Evolutionary conservation across 2,797 vertebrate species (phyloP), one percentile per base, ranked within the genome.

Genomic region (Sebastes matsubarae): DNA sequence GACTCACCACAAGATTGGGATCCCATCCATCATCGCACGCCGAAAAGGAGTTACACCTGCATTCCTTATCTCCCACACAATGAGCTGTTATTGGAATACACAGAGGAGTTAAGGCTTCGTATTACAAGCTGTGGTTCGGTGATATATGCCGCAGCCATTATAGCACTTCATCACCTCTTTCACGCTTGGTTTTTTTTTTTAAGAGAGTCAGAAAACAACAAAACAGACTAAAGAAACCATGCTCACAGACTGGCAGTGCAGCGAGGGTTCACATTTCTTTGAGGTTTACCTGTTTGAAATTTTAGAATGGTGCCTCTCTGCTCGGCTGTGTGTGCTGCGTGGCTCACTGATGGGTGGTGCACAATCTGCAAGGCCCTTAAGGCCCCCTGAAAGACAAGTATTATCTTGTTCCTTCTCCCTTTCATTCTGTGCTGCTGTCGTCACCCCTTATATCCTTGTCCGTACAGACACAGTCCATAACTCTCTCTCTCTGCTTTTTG

Each of bases 1-100:
- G 70, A 73, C 84, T 88, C 84, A 72, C 72, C 83, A 54, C 70
- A 34, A 84, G 81, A 88, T 82, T 69, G 76, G 75, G 65, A 86
- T 80, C 75, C 79, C 82, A 90, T 93, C 86, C 84, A 86, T 92
- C 87, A 90, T 70, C 2, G 4, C 80, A 18, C 42, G 11, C 59
- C 66, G 76, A 50, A 65, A 78, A 83, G 46, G 69, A 83, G 77
- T 89, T 81, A 68, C 86, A 89, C 85, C 89, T 91, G 80, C 84
- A 77, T 86, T 71, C 58, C 83, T 87, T 87, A 78, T 87, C 82
- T 72, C 38, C 13, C 10, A 0, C 87, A 80, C 85, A 82, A 82
- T 68, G 86, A 77, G 72, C 68, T 80, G 73, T 90, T 90, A 88
- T 84, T 85, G 73, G 66, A 82, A 75, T 61, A 32, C 75, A 81